These are phyloP conservation scores for Plumapathes pennacea DNA, from an alignment of 92 coral and sea anemone species.

Conservation along the genomic window DNA sequence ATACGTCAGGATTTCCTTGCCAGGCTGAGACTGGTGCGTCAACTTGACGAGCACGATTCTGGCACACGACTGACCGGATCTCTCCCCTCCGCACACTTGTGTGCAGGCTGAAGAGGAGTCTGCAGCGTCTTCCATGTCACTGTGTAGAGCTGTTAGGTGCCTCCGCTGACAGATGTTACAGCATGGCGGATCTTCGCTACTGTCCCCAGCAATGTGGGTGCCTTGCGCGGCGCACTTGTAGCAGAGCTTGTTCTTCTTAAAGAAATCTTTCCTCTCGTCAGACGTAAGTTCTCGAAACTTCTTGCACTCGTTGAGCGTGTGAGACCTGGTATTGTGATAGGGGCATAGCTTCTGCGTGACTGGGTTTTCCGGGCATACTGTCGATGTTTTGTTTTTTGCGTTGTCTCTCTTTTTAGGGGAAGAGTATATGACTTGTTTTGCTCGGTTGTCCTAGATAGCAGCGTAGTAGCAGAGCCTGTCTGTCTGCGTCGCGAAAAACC, in stretches of 20 bases:
- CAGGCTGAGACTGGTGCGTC: conserved; percentile 13
- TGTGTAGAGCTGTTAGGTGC: conserved; percentile 53
- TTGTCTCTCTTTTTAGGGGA: no score
- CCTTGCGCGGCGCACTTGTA: conserved; percentile 31
- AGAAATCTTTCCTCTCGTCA: conserved; percentile 35
- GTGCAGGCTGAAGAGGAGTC: conserved; percentile 56
- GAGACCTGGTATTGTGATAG: conserved; percentile 39
- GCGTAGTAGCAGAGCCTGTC: conserved; percentile 4
- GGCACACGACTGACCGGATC: conserved; percentile 48
- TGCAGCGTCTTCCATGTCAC: no score
- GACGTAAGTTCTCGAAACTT: conserved; percentile 46
- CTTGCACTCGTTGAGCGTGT: conserved; percentile 47
- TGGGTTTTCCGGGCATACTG: no score
- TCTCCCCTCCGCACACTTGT: conserved; percentile 62
- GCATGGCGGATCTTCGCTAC: conserved; percentile 21
- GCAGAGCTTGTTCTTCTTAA: conserved; percentile 38
- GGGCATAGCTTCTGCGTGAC: conserved; percentile 11
- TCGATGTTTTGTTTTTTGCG: no score
- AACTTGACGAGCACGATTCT: conserved; percentile 52
- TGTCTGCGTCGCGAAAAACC: conserved; percentile 15
- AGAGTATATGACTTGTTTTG: no score
- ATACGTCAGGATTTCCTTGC: conserved; percentile 19
- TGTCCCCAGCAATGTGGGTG: conserved; percentile 31
- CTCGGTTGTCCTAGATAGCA: conserved; percentile 10
- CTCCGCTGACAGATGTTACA: conserved; percentile 33